Base-by-base conservation (phyloP, 2,797 vertebrate genomes). In the Coregonus suidteri region DNA sequence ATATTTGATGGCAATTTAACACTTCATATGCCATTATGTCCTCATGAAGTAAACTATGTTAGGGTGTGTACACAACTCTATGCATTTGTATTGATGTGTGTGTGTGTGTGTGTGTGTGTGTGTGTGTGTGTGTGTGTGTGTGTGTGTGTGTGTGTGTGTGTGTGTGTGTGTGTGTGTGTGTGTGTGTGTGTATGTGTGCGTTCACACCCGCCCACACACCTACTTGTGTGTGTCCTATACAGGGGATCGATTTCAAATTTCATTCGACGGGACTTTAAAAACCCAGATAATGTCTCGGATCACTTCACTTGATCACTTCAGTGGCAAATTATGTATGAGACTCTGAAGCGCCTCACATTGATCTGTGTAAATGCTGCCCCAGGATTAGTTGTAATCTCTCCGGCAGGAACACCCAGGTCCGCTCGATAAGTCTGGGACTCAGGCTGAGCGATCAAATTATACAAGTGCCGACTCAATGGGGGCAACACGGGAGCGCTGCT, bases 251-350 rank as follows among this genome's bases (percentile, higher is more conserved):
- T 88, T 77, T 9, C 47, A 82, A 80, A 83, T 86, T 87, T 70
- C 41, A 78, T 68, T 76, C 4, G 1, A 52, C 67, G 18, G 7
- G 56, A 81, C 16, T 6, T 31, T 83, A 51, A 80, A 82, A 83
- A 83, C 6, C 3, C 5, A 73, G 77, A 83, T 84, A 31, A 84
- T 75, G 81, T 85, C 84, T 87, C 70, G 79, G 80, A 86, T 90
- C 83, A 75, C 80, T 83, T 89, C 80, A 77, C 82, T 78, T 83
- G 82, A 86, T 88, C 85, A 84, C 79, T 82, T 78, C 82, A 64
- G 53, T 68, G 71, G 81, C 79, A 85, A 88, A 90, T 91, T 85
- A 30, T 70, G 56, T 47, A 11, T 47, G 41, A 65, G 79, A 81
- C 76, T 69, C 54, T 16, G 77, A 88, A 82, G 78, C 31, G 34